Evolutionary conservation across 2,113 vertebrate species (phyloP).

Genomic region (Amblyopsis rosae): DNA sequence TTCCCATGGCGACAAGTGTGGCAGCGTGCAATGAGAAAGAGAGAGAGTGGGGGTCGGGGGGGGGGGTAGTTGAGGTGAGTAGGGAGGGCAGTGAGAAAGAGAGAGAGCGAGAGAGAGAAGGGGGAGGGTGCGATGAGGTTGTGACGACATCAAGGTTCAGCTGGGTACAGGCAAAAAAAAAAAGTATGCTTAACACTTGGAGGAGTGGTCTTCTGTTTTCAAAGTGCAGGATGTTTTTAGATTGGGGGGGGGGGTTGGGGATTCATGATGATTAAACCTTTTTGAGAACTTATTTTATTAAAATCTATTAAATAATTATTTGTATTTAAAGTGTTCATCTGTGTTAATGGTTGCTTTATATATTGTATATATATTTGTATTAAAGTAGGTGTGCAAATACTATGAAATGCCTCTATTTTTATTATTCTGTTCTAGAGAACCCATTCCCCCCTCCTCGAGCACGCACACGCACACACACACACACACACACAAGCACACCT

Average conservation of each 20-base stretch:
- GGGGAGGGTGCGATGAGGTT: slow-evolving; percentile 53
- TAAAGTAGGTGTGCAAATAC: slow-evolving; percentile 25
- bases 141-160: slow-evolving; percentile 68
- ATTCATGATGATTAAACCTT: too few species aligned
- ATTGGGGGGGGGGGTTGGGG: too few species aligned
- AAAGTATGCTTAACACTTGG: background rate
- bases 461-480: too few species aligned
- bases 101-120: slow-evolving; percentile 35
- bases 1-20: slow-evolving; percentile 82
- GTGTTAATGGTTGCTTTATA: too few species aligned
- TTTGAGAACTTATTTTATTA: too few species aligned
- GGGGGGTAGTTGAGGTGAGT: slow-evolving; percentile 53
- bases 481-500: background rate
- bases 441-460: slow-evolving; percentile 34
- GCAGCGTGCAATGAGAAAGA: slow-evolving; percentile 76
- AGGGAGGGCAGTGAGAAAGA: slow-evolving; percentile 24
- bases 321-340: too few species aligned
- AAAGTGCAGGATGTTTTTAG: too few species aligned
- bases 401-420: too few species aligned
- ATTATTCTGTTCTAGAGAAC: too few species aligned
- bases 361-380: background rate
- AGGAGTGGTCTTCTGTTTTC: background rate
- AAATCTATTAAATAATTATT: too few species aligned
- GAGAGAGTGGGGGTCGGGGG: slow-evolving; percentile 60
- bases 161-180: slow-evolving; percentile 37